Evolutionary conservation across 2,888 invertebrate genomes (phyloP).

Genomic region (Anodontia alba): DNA sequence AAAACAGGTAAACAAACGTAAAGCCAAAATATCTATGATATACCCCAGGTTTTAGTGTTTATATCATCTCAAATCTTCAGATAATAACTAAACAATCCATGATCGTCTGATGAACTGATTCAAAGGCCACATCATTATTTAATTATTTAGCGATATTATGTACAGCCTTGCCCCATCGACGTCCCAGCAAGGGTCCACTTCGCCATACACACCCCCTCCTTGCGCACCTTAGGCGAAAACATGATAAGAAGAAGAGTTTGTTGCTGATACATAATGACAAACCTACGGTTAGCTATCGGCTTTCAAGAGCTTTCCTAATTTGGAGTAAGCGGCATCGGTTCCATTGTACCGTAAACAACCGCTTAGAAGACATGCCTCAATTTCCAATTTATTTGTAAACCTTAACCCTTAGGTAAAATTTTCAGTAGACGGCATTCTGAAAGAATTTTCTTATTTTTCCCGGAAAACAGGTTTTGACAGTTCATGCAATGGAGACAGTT

Average conservation of each 20-base stretch:
- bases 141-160: not conserved
- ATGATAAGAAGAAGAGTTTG: not conserved
- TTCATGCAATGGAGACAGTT: too few species aligned
- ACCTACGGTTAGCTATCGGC: slow-evolving; percentile 40
- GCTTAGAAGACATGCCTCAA: not conserved
- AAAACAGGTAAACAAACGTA: not conserved
- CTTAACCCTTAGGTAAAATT: too few species aligned
- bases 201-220: not conserved
- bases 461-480: too few species aligned
- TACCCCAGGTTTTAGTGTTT: slow-evolving; percentile 4
- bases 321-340: slow-evolving; percentile 52
- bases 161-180: not conserved
- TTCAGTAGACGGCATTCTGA: too few species aligned
- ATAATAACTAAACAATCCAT: not conserved
- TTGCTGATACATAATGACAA: slow-evolving; percentile 16
- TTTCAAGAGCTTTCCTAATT: slow-evolving; percentile 64
- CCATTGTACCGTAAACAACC: not conserved
- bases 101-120: slow-evolving; percentile 5
- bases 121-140: not conserved
- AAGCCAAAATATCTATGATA: not conserved
- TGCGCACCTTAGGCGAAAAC: not conserved
- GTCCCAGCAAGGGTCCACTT: not conserved
- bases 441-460: too few species aligned
- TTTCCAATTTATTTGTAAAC: too few species aligned
- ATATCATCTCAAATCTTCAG: not conserved